Conservation (phyloP, 2,888 invertebrate species). For the Torymus tubicola region DNA sequence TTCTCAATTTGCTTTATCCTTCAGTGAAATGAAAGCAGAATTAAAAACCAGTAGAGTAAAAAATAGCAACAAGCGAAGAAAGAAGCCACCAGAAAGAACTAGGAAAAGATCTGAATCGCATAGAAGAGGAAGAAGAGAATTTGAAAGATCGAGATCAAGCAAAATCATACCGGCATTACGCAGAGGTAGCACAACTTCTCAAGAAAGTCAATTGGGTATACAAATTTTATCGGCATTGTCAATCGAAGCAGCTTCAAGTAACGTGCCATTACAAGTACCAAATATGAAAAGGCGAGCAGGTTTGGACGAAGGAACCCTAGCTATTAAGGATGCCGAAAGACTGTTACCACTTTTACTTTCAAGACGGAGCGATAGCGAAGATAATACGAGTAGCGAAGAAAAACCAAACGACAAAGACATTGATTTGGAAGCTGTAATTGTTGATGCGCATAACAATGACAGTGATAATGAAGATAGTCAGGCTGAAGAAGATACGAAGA, state of each 20-base stretch:
- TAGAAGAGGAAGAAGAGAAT: conserved; percentile 66
- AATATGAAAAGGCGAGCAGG: conserved; percentile 79
- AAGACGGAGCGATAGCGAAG: conserved; percentile 75
- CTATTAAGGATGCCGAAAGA: conserved; percentile 67
- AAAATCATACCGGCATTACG: conserved; percentile 71
- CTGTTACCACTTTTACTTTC: conserved; percentile 78
- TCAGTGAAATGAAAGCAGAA: conserved; percentile 85
- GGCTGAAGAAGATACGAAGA: conserved; percentile 70
- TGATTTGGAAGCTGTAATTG: conserved; percentile 67
- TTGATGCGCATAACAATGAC: conserved; percentile 67
- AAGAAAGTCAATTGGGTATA: conserved; percentile 88
- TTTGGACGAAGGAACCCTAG: conserved; percentile 75
- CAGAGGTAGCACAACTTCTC: conserved; percentile 86
- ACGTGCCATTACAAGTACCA: conserved; percentile 78
- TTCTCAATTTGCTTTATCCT: conserved; percentile 90
- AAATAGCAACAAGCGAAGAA: conserved; percentile 75
- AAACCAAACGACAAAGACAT: conserved; percentile 61
- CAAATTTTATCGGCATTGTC: conserved; percentile 83
- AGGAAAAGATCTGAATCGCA: conserved; percentile 63
- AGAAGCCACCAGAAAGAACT: conserved; percentile 64
- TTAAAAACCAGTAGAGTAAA: conserved; percentile 75
- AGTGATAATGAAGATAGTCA: conserved; percentile 71
- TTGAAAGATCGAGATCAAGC: conserved; percentile 70
- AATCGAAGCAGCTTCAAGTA: conserved; percentile 77
- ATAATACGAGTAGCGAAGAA: conserved; percentile 70